Conservation (phyloP, 1,140 invertebrate genomes). For the Anadara kagoshimensis region DNA sequence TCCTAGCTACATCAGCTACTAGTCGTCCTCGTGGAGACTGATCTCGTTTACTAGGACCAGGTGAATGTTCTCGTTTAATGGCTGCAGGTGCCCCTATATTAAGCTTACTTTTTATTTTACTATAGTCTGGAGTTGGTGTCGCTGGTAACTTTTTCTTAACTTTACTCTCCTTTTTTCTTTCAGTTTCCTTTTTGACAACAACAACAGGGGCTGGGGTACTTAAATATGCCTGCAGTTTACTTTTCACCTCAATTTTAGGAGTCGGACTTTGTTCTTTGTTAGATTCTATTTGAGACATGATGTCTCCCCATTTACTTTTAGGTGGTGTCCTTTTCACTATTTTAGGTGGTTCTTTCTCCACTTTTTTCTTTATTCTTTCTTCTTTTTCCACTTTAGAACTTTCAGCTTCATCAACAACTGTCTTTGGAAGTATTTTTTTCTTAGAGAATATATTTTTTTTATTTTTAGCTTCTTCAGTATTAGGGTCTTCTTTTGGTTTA, state of each 20-base stretch:
- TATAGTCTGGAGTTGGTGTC: conserved; percentile 63
- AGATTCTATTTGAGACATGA: conserved; percentile 72
- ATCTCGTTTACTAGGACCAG: conserved; percentile 11
- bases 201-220: conserved; percentile 40
- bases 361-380: conserved; percentile 40
- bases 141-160: conserved; percentile 48
- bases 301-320: conserved; percentile 73
- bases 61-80: conserved; percentile 25
- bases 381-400: conserved; percentile 34
- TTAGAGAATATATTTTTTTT: conserved; percentile 39
- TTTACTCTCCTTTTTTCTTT: conserved; percentile 43
- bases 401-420: conserved; percentile 24
- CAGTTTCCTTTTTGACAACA: conserved; percentile 40
- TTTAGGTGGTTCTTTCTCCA: conserved; percentile 59
- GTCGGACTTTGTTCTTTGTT: conserved; percentile 64
- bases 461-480: conserved; percentile 56
- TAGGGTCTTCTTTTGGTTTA: conserved; percentile 49
- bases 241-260: conserved; percentile 70
- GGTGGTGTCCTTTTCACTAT: conserved; percentile 66
- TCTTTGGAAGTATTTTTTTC: conserved; percentile 37
- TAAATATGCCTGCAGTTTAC: conserved; percentile 65
- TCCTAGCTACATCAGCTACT: conserved; percentile 7
- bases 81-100: conserved; percentile 41
- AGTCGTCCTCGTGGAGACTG: conserved; percentile 26
- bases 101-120: conserved; percentile 68